Evolutionary conservation across 1,140 invertebrate genomes (phyloP).

Genomic region (Solenopsis invicta): DNA sequence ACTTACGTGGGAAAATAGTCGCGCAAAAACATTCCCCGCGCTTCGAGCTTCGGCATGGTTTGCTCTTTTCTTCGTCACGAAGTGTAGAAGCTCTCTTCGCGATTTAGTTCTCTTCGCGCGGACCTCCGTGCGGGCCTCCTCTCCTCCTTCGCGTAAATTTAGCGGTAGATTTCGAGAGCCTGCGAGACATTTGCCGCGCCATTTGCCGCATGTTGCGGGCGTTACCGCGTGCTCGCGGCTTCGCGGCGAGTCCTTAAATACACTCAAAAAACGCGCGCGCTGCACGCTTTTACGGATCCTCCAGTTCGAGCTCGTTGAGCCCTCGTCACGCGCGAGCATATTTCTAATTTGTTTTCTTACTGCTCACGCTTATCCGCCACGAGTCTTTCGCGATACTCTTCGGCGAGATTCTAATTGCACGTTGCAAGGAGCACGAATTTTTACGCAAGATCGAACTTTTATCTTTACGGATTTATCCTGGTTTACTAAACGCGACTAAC

Average conservation of each 20-base stretch:
- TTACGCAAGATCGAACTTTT: not conserved
- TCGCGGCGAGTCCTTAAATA: slow-evolving; percentile 48
- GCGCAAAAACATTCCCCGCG: slow-evolving; percentile 18
- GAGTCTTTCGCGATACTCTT: not conserved
- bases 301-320: not conserved
- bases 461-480: not conserved
- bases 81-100: not conserved
- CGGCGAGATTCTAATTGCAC: slow-evolving; percentile 20
- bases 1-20: slow-evolving; percentile 10
- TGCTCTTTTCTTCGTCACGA: slow-evolving; percentile 20
- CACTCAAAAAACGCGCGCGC: slow-evolving; percentile 6
- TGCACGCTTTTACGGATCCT: slow-evolving; percentile 18
- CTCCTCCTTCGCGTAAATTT: slow-evolving; percentile 75
- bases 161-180: slow-evolving; percentile 70
- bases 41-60: not conserved
- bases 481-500: not conserved
- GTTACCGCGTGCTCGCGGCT: slow-evolving; percentile 20
- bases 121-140: slow-evolving; percentile 48
- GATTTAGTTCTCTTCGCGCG: not conserved
- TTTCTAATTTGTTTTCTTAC: slow-evolving; percentile 20
- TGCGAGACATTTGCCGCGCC: slow-evolving; percentile 76
- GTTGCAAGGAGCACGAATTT: not conserved
- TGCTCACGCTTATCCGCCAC: not conserved
- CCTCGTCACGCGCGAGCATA: not conserved
- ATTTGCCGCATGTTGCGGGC: slow-evolving; percentile 74